phyloP scores from a whole-genome alignment of 1,140 invertebrate species.

The Homalodisca vitripennis region DNA sequence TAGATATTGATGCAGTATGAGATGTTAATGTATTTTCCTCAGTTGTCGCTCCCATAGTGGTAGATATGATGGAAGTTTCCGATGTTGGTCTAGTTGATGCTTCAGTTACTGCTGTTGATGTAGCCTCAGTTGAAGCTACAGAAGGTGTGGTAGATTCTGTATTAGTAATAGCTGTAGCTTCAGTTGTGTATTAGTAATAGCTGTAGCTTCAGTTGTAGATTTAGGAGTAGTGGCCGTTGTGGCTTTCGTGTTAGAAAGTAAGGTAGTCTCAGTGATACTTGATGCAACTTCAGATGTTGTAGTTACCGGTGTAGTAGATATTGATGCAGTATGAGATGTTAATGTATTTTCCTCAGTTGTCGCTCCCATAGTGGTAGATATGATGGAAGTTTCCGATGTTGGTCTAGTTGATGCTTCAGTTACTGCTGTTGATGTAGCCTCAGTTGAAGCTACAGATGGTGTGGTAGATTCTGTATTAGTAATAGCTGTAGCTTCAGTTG shows the following conservation, averaged over 20 bases:
- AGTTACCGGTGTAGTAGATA: background rate
- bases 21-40: background rate
- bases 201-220: background rate
- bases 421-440: background rate
- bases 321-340: background rate
- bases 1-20: background rate
- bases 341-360: no score
- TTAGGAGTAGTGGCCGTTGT: background rate
- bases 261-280: background rate
- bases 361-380: background rate
- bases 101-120: background rate
- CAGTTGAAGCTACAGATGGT: background rate
- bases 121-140: background rate
- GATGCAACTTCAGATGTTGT: background rate
- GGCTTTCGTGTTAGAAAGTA: background rate
- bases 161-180: background rate
- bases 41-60: background rate
- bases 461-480: no score
- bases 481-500: no score
- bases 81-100: background rate
- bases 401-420: background rate
- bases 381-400: background rate
- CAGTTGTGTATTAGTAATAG: background rate
- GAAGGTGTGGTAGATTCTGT: conserved; percentile 22
- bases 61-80: background rate